Conservation (phyloP, 2,113 vertebrate species). For the Varanus salvator region DNA sequence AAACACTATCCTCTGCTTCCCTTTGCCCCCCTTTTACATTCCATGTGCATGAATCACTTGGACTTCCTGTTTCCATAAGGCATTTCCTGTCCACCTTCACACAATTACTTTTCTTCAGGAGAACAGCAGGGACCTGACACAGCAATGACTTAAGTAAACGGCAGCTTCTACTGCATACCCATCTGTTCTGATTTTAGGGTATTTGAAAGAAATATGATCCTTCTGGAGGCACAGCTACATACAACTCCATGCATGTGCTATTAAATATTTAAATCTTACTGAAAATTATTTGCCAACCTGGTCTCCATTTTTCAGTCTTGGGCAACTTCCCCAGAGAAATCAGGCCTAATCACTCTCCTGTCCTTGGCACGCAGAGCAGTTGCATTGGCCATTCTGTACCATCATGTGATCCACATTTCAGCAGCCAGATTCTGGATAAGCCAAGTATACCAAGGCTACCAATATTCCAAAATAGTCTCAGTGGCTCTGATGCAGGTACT, state of each 20-base stretch:
- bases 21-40: slow-evolving; percentile 78
- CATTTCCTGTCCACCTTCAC: slow-evolving; percentile 92
- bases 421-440: neutral
- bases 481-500: neutral
- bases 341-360: neutral
- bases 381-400: neutral
- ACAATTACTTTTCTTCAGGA: slow-evolving; percentile 84
- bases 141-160: slow-evolving; percentile 86
- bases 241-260: slow-evolving; percentile 15
- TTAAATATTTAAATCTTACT: neutral
- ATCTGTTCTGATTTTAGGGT: slow-evolving; percentile 44
- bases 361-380: neutral
- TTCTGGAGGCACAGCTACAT: slow-evolving; percentile 46
- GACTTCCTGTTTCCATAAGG: slow-evolving; percentile 96
- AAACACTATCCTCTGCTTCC: slow-evolving; percentile 68
- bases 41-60: slow-evolving; percentile 94
- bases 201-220: slow-evolving; percentile 27
- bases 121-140: slow-evolving; percentile 85
- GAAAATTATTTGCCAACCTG: neutral
- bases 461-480: neutral
- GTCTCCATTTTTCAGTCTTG: neutral
- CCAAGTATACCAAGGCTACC: neutral
- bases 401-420: neutral
- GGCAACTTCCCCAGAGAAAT: neutral
- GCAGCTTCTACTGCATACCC: slow-evolving; percentile 65